These are phyloP conservation scores for Tringa solitaria DNA, from an alignment of 2,113 vertebrate genomes.

Conservation along the genomic window DNA sequence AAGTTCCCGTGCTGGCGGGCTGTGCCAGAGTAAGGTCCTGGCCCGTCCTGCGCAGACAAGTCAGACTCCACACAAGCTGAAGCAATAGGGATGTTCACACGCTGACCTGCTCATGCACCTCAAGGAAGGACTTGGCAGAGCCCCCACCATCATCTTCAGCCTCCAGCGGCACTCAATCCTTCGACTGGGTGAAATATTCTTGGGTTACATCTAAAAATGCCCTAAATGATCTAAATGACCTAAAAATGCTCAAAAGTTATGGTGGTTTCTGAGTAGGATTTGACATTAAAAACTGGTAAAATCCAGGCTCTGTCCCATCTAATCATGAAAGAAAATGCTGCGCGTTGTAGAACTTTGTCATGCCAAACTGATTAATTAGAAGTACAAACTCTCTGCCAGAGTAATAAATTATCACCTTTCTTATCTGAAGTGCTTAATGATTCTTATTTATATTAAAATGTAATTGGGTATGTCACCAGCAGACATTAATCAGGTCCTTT, in stretches of 20 bases:
- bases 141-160: slow-evolving; percentile 25
- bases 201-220: slow-evolving; percentile 20
- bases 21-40: not conserved
- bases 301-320: not conserved
- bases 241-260: slow-evolving; percentile 1
- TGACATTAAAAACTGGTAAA: not conserved
- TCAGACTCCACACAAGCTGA: slow-evolving; percentile 15
- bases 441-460: not conserved
- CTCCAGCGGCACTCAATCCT: slow-evolving; percentile 9
- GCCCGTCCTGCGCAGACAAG: not conserved
- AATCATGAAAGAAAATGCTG: not conserved
- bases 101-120: slow-evolving; percentile 17
- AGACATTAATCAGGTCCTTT: not conserved
- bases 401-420: not conserved
- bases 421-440: not conserved
- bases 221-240: too few relatives aligned
- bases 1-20: not conserved
- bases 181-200: not conserved
- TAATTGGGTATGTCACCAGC: not conserved
- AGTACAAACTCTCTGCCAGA: not conserved
- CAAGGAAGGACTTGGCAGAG: slow-evolving; percentile 23
- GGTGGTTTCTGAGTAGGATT: not conserved
- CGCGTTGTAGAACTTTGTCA: not conserved
- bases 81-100: not conserved
- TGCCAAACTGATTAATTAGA: not conserved